These are phyloP conservation scores for Muscicapa striata DNA, from an alignment of 2,797 vertebrate genomes.

Conservation along the genomic window DNA sequence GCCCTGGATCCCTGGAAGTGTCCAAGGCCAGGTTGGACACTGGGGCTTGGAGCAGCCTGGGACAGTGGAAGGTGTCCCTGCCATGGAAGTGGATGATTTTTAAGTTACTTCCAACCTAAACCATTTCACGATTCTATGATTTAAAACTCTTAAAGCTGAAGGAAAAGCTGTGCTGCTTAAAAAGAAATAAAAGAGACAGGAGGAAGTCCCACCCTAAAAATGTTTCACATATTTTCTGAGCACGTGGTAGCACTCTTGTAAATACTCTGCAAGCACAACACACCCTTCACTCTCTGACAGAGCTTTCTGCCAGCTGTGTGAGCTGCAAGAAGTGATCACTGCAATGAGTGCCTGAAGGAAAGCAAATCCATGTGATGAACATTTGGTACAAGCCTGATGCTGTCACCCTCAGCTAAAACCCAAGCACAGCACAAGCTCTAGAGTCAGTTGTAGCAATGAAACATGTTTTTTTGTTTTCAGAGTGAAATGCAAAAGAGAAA, in stretches of 20 bases:
- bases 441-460: rapidly evolving
- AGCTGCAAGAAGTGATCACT: neutral
- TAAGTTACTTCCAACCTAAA: neutral
- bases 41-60: neutral
- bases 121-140: neutral
- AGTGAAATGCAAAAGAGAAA: neutral
- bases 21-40: rapidly evolving
- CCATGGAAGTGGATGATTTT: rapidly evolving
- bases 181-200: neutral
- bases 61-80: rapidly evolving
- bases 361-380: rapidly evolving
- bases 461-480: too few relatives aligned
- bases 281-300: neutral
- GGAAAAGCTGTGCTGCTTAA: neutral
- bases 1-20: neutral
- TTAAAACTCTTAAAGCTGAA: neutral
- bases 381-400: rapidly evolving
- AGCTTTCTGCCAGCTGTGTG: neutral
- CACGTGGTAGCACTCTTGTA: neutral
- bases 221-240: neutral
- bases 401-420: neutral
- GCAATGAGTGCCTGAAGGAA: neutral
- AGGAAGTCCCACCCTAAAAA: neutral
- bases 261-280: neutral
- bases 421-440: rapidly evolving